Conservation (phyloP, 2,888 invertebrate genomes). For the Dynastes maya region DNA sequence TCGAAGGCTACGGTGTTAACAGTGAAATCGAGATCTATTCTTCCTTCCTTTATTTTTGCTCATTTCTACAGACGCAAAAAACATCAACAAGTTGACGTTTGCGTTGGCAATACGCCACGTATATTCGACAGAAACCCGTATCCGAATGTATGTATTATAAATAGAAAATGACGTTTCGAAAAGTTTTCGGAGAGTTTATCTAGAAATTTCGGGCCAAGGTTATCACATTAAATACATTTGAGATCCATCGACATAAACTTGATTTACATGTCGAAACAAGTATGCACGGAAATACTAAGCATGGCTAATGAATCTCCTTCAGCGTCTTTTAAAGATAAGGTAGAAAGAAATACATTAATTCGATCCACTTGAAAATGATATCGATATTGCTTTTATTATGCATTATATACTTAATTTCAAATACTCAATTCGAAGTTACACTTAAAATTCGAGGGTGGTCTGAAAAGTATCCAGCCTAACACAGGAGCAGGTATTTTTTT, state of each 20-base stretch:
- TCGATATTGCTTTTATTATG: no score
- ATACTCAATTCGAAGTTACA: no score
- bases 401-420: no score
- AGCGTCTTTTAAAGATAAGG: no score
- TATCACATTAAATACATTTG: conserved; percentile 24
- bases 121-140: conserved; percentile 33
- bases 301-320: no score
- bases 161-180: conserved; percentile 47
- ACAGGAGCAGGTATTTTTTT: no score
- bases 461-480: no score
- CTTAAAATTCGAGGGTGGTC: no score
- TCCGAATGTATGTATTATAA: conserved; percentile 36
- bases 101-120: conserved; percentile 31
- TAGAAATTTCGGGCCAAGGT: conserved; percentile 51
- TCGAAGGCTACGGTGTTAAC: no score
- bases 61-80: conserved; percentile 17
- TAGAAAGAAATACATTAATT: no score
- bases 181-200: conserved; percentile 46
- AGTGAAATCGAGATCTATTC: neutral
- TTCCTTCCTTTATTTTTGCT: conserved; percentile 17
- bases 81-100: conserved; percentile 43
- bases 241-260: conserved; percentile 16
- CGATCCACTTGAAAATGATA: no score
- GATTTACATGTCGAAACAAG: conserved; percentile 10
- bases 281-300: neutral